Percentiles rank a stretch among this genome's conserved stretches.
phyloP scores from a whole-genome alignment of 1,140 invertebrate genomes.

The Harlomillsia oculata region DNA sequence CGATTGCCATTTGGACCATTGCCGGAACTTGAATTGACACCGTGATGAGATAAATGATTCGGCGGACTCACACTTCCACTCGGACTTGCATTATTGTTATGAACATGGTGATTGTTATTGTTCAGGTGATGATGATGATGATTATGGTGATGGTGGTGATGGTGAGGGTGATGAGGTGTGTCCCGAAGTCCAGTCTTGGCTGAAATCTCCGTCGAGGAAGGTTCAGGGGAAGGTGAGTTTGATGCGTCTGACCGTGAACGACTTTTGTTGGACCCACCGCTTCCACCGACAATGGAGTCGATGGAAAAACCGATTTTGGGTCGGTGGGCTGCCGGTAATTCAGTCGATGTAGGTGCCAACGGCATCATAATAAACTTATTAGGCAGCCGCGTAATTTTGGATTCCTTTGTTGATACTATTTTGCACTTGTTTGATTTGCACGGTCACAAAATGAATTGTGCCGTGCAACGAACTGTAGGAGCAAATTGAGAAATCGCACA shows the following conservation, averaged over 20 bases:
- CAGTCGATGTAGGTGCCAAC: conserved; percentile 75
- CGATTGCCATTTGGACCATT: conserved; percentile 1
- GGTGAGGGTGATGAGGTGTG: conserved; percentile 19
- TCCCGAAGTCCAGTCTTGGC: conserved; percentile 9
- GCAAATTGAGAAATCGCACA: too few species aligned
- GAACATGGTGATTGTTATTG: conserved; percentile 17
- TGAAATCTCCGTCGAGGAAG: conserved; percentile 24
- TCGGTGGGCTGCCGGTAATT: conserved; percentile 64
- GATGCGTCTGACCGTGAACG: conserved; percentile 34
- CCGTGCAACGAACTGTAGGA: too few species aligned
- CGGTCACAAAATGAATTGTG: too few species aligned
- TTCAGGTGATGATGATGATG: conserved; percentile 18
- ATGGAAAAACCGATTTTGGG: conserved; percentile 90
- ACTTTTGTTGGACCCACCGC: conserved; percentile 33
- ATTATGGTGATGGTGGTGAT: conserved; percentile 8
- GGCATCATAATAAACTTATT: conserved; percentile 62
- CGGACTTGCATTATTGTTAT: conserved; percentile 12
- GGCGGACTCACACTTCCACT: conserved; percentile 6
- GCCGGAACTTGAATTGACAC: conserved; percentile 5
- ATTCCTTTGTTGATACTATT: too few species aligned
- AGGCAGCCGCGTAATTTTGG: conserved; percentile 10
- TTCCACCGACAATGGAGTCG: conserved; percentile 79
- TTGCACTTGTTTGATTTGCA: too few species aligned
- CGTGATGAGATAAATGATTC: background rate
- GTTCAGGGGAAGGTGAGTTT: conserved; percentile 37